Base-by-base conservation (phyloP, 2,113 vertebrate species). In the Australoheros scitulus region DNA sequence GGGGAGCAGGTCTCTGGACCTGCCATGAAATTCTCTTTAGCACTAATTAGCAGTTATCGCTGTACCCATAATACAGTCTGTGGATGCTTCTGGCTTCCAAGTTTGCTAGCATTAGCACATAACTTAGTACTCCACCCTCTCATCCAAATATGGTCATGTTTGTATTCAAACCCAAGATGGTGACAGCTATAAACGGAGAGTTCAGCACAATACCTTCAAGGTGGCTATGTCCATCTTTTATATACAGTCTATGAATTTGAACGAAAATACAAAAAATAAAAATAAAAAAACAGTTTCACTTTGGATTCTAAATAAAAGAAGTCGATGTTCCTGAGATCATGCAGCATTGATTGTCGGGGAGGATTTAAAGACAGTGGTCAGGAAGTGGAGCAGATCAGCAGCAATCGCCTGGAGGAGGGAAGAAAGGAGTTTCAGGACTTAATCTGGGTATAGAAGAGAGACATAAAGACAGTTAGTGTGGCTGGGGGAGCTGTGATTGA, bases 401-500 rank as follows among this genome's bases (percentile, higher is more conserved):
- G 86, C 5, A 1, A 75, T 77, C 8, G 68, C 88, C 89, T 74
- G 57, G 18, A 68, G 80, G 81, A 87, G 38, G 61, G 14, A 18
- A 56, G 83, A 76, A 82, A 64, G 79, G 47, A 61, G 83, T 79
- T 88, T 81, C n/a, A 89, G 77, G 78, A 87, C 64, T 77, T 86
- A 84, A 91, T 87, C 76, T 86, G 63, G 87, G 81, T 87, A 77
- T 65, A 83, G 81, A 80, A 61, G 78, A 64, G 41, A 81, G 83
- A 80, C 70, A 50, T 82, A 83, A 82, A 82, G 88, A 29, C 29
- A 29, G 63, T 82, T 60, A 77, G 72, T 5, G n/a, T 38, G 83
- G 84, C 79, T 77, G 24, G 50, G 10, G 74, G 77, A 82, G 80
- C 78, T 11, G 41, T 86, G 88, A 92, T 93, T 92, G 75, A 91